Base-by-base conservation (phyloP, 2,113 vertebrate genomes). In the Alouatta palliata region DNA sequence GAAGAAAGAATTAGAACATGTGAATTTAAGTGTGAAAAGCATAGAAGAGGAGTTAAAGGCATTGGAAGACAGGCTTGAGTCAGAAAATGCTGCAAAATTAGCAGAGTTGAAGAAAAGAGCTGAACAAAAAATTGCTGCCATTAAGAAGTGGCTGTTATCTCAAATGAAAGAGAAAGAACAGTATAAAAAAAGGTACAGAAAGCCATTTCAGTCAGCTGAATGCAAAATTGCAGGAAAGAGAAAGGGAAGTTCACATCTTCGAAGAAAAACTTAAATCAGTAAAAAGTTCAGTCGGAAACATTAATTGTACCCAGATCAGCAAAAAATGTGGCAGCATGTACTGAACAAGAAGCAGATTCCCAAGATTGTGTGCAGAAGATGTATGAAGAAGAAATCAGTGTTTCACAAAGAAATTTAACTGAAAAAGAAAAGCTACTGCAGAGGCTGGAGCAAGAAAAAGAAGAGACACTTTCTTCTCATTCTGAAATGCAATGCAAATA, bases 41-140 rank as follows among this genome's bases (percentile, higher is more conserved):
- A 99, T 99, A 97, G 99, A 99, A 7, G 98, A 99, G 71, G 99
- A 98, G 66, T 96, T 99, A 68, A 99, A 98, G 95, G 98, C 98
- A 8, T 91, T 99, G 5, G 99, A 99, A 82, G 99, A 99, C 47
- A 99, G 93, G 89, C 76, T 99, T 7, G 98, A 98, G 61, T 90
- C 98, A 49, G 99, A 99, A 97, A 99, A 98, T 47, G 85, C 98
- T 23, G 91, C 94, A 3, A 99, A 99, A 97, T 95, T 99, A 45
- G 98, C 99, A 0, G 99, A 99, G 91, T 98, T 99, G 93, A 99
- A 99, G 99, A 99, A 99, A 98, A 99, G 99, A 97, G 99, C 99
- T 0, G 99, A 99, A 97, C 99, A 99, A 97, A 99, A 99, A 98
- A 99, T 99, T 16, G 97, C 94, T 94, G 99, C 99, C 95, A 98